Percentiles rank a stretch among this genome's conserved stretches.
phyloP scores from a whole-genome alignment of 2,113 vertebrate species.

The Furnarius figulus region DNA sequence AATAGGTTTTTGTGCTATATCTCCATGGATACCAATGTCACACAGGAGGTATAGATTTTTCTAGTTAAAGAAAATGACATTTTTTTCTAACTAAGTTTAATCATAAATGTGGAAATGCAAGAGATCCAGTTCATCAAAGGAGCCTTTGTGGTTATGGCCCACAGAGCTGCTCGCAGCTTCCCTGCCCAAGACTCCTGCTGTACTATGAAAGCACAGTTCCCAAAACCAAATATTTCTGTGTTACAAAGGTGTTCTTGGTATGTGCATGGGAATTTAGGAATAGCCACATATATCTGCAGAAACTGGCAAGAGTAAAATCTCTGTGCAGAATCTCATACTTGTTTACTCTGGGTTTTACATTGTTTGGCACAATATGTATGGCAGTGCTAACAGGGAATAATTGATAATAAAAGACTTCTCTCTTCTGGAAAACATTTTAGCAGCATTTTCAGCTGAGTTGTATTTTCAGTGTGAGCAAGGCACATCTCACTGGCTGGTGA shows the following conservation, averaged over 20 bases:
- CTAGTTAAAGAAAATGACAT: slow-evolving; percentile 29
- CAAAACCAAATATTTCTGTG: slow-evolving; percentile 61
- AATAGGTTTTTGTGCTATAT: neutral
- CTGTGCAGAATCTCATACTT: neutral
- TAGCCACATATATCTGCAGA: slow-evolving; percentile 47
- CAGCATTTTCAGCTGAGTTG: neutral
- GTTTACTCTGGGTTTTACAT: slow-evolving; percentile 35
- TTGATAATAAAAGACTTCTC: slow-evolving; percentile 12
- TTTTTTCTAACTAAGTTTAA: slow-evolving; percentile 10
- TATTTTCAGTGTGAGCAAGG: slow-evolving; percentile 14
- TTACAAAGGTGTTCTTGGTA: slow-evolving; percentile 35
- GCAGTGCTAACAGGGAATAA: neutral
- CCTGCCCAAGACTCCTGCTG: neutral
- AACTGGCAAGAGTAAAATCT: slow-evolving; percentile 47
- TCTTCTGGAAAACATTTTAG: neutral
- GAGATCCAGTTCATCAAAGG: slow-evolving; percentile 43
- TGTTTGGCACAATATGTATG: neutral
- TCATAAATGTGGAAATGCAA: slow-evolving; percentile 27
- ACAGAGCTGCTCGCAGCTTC: neutral
- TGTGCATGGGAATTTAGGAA: slow-evolving; percentile 34
- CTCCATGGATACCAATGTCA: slow-evolving; percentile 44
- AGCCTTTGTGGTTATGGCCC: slow-evolving; percentile 11
- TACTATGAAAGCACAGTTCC: slow-evolving; percentile 44
- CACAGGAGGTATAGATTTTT: slow-evolving; percentile 39
- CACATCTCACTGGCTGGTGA: neutral